Evolutionary conservation across 2,113 vertebrate genomes (phyloP).

Genomic region (Varanus salvator): DNA sequence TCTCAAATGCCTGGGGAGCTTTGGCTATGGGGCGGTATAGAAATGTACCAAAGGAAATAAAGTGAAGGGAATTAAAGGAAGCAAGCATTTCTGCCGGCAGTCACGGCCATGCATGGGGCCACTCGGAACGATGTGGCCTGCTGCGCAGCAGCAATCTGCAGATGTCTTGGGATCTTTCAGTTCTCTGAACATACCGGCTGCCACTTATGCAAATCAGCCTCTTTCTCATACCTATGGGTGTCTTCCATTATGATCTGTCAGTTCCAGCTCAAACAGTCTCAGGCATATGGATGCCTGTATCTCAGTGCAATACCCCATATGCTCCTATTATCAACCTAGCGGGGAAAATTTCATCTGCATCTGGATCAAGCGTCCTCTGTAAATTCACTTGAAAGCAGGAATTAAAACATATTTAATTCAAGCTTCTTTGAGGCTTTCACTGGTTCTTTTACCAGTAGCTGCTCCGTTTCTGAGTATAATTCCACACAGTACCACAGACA

Average conservation of each 20-base stretch:
- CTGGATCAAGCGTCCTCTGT: conserved; percentile 48
- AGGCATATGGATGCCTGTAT: conserved; percentile 12
- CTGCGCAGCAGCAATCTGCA: neutral
- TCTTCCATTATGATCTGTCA: conserved; percentile 51
- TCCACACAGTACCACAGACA: neutral
- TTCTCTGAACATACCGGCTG: conserved; percentile 40
- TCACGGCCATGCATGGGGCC: neutral
- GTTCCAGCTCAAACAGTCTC: conserved; percentile 42
- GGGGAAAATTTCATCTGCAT: conserved; percentile 54
- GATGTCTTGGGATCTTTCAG: conserved; percentile 25
- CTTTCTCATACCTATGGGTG: conserved; percentile 48
- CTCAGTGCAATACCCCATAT: conserved; percentile 52
- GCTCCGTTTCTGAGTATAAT: neutral
- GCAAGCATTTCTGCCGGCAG: conserved; percentile 15
- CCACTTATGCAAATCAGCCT: conserved; percentile 63
- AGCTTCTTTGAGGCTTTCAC: conserved; percentile 31
- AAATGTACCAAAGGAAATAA: too few species aligned
- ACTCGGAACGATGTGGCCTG: conserved; percentile 20
- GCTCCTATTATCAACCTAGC: conserved; percentile 54
- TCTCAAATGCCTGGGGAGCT: neutral
- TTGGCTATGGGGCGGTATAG: too few species aligned
- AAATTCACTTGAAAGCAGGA: conserved; percentile 56
- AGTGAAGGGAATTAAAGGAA: neutral
- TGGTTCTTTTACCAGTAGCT: neutral
- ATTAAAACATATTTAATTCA: conserved; percentile 63